Base-by-base conservation (phyloP, 2,888 invertebrate species). In the Ptychoptera contaminata region DNA sequence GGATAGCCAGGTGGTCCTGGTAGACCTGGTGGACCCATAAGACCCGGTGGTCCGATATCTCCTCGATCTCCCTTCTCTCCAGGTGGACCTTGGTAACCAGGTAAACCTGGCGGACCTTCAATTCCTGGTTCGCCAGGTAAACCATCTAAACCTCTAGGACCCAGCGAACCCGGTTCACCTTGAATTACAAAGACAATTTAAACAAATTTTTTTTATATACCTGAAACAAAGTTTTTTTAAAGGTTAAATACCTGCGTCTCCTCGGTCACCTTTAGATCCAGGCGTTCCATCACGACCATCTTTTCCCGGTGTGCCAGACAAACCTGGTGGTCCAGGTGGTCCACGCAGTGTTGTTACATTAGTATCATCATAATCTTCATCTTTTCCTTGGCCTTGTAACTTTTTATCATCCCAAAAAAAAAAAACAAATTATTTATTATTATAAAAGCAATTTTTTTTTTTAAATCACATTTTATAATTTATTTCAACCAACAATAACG, bases 1-100 rank as follows among this genome's bases (percentile, higher is more conserved):
- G 90, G 88, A 67, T 88, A 88, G 3, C 90, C 90, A 53, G 82
- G 82, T 32, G 82, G 82, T 45, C 82, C 82, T 8, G 81, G 81
- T 51, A 82, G 63, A 16, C 91, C 92, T 12, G 93, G 92, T 31
- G 92, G 90, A 52, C 93, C 93, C 79, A 93, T 86, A 57, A 91
- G 74, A 48, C 94, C 93, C 10, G 93, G 88, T 8, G 88, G 87
- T 39, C 92, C 92, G 63, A 91, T 88, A 60, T 90, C 88, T 9
- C 92, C 91, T 8, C 64, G 58, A 58, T 85, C 85, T 45, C 90
- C 90, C 58, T 85, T 84, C 52, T 82, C 83, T 40, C 93, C 93
- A 58, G 87, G 87, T 6, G 83, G 82, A 15, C 92, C 92, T 54
- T 78, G 72, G 57, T 79, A 76, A 41, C 91, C 91, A 74, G 65